Evolutionary conservation across 2,113 vertebrate species (phyloP).

Genomic region (Lagopus muta): DNA sequence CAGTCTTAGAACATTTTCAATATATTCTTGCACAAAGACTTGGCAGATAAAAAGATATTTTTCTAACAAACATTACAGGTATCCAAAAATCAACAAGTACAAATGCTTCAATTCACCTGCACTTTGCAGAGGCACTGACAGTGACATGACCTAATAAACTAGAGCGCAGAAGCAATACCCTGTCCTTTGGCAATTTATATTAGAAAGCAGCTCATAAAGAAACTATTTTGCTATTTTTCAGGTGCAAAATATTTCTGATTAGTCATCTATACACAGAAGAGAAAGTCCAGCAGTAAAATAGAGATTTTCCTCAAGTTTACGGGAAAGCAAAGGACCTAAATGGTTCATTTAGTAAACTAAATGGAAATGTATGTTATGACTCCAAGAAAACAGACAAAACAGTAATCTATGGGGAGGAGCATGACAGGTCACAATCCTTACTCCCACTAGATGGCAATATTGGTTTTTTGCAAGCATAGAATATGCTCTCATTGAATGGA

Average conservation of each 20-base stretch:
- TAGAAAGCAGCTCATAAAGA: neutral
- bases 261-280: neutral
- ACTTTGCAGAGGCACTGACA: neutral
- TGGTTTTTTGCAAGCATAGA: slow-evolving; percentile 62
- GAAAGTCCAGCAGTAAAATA: neutral
- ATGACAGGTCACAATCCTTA: slow-evolving; percentile 49
- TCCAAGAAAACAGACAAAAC: neutral
- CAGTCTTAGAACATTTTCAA: neutral
- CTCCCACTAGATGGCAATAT: slow-evolving; percentile 80
- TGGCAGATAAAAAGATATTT: neutral
- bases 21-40: neutral
- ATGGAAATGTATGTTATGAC: neutral
- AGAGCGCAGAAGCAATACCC: neutral
- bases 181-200: neutral
- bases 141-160: neutral
- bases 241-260: neutral
- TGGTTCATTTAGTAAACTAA: neutral
- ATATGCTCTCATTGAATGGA: neutral
- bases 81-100: neutral
- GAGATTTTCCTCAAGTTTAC: neutral
- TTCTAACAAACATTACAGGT: neutral
- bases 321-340: neutral
- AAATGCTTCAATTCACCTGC: neutral
- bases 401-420: neutral
- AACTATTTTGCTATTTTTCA: neutral